Percentiles rank a stretch among this genome's conserved stretches.
These are phyloP conservation scores for Gadus macrocephalus DNA, from an alignment of 2,113 vertebrate species.

Conservation along the genomic window DNA sequence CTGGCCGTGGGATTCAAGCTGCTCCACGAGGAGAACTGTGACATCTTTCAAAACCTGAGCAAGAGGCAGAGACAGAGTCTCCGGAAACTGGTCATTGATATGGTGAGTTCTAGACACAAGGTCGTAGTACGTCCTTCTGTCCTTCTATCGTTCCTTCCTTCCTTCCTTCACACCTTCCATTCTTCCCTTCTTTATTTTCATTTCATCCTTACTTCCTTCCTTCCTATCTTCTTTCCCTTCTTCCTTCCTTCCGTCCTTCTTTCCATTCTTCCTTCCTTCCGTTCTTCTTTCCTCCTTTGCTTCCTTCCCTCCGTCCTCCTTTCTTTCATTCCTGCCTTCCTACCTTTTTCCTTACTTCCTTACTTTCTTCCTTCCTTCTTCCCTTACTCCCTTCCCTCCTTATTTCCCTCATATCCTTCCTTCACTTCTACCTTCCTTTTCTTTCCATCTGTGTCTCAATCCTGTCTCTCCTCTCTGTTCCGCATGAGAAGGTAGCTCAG, in stretches of 20 bases:
- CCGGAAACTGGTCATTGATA: conserved; percentile 93
- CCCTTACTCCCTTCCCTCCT: background rate
- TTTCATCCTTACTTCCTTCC: no score
- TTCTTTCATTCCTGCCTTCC: background rate
- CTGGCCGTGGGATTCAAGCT: conserved; percentile 93
- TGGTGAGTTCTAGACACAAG: conserved; percentile 68
- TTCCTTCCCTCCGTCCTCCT: background rate
- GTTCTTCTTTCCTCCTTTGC: background rate
- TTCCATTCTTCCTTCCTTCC: no score
- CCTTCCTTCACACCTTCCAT: background rate
- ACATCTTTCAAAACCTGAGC: conserved; percentile 92
- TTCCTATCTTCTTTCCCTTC: background rate
- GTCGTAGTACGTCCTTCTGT: background rate
- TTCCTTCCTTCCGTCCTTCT: background rate
- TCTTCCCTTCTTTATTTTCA: background rate
- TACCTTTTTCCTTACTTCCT: no score
- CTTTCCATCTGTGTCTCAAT: no score
- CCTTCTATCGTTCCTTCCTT: background rate
- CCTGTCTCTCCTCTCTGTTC: background rate
- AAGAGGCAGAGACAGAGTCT: conserved; percentile 87
- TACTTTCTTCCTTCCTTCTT: no score
- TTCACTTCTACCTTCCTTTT: no score
- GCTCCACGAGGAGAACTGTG: conserved; percentile 92
- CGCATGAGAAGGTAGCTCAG: no score
- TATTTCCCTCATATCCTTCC: background rate